Conservation (phyloP, 2,888 invertebrate genomes). For the Alcis repandata region DNA sequence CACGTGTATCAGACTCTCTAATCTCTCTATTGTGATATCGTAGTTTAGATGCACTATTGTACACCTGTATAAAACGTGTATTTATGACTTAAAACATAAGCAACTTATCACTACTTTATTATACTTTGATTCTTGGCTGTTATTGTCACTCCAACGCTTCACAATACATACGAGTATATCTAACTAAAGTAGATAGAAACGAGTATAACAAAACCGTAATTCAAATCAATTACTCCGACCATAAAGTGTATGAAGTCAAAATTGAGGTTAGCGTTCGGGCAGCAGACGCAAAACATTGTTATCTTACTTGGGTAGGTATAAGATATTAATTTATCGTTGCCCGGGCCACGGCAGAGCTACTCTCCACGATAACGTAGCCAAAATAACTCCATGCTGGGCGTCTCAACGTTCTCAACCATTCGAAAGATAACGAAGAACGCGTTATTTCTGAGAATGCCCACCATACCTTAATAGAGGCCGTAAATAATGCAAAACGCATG, state of each 20-base stretch:
- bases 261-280: constrained; percentile 47
- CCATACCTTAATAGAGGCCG: constrained; percentile 35
- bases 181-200: too few species aligned
- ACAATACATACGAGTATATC: too few species aligned
- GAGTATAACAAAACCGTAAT: constrained; percentile 17
- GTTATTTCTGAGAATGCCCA: constrained; percentile 60
- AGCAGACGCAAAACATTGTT: constrained; percentile 68
- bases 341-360: constrained; percentile 67
- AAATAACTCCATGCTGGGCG: constrained; percentile 77
- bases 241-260: constrained; percentile 1
- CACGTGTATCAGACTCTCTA: constrained; percentile 6
- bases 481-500: constrained; percentile 52
- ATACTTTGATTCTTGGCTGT: not conserved
- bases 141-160: too few species aligned
- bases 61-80: not conserved
- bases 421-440: constrained; percentile 66
- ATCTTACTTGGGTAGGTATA: constrained; percentile 68
- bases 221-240: constrained; percentile 30
- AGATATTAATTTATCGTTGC: constrained; percentile 78
- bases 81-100: too few species aligned
- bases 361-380: constrained; percentile 79
- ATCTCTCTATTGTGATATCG: not conserved
- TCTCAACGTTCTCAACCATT: constrained; percentile 73
- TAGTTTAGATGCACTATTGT: not conserved
- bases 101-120: not conserved